Evolutionary conservation across 2,797 vertebrate species (phyloP), one percentile per base, ranked within the genome.

Genomic region (Nyctibius grandis): DNA sequence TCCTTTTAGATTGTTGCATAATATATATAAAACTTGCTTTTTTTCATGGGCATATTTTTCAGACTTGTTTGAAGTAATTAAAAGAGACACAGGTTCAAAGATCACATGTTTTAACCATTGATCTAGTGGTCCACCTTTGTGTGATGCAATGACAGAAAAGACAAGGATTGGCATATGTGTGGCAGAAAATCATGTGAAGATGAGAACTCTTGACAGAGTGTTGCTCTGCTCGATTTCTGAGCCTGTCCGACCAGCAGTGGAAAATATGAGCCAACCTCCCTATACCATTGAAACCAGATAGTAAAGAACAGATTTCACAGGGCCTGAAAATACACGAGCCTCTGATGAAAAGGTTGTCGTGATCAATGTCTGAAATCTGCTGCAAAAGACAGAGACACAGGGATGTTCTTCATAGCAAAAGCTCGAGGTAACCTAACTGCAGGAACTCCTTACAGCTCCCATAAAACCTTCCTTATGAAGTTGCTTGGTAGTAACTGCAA

Each of bases 321-420:
- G 18, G 26, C 16, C 54, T 79, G 70, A 79, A 91, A 82, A 92
- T 7, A 51, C 0, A 6, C 0, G 1, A 79, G 44, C 8, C 47
- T 85, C 63, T 59, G 82, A 94, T 45, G 59, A 63, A 91, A 86
- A 72, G 20, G 61, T n/a, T 51, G 9, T 51, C 4, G 11, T 15
- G 48, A 60, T 38, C 59, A 74, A 19, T 34, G 7, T 51, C 60
- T 75, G 68, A 88, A 82, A 77, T 26, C 54, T 54, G 51, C 38
- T 72, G 44, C 28, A 42, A 36, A 77, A 88, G 54, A 76, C 4
- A 82, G 38, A 86, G 54, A 70, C 34, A 68, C 0, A 1, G 28
- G 15, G 65, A 86, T 59, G 50, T 11, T 92, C 72, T 70, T 89
- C 60, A 68, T 6, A 80, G 72, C 56, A 68, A 84, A 93, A 92